A percentile compares a stretch with the other conserved stretches of the same genome.
These are phyloP conservation scores for Saccostrea cuccullata DNA, from an alignment of 1,140 invertebrate genomes.

Conservation along the genomic window DNA sequence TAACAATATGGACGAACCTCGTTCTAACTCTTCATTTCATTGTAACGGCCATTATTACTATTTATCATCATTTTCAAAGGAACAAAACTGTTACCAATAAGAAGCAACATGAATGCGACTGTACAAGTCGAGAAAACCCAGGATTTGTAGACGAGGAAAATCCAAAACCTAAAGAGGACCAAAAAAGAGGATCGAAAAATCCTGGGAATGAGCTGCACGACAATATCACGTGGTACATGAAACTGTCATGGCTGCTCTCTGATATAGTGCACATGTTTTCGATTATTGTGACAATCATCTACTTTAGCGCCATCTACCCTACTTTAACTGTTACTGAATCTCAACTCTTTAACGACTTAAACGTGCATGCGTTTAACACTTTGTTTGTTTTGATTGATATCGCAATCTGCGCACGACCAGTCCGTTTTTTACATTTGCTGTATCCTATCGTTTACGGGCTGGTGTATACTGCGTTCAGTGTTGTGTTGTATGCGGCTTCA, in stretches of 20 bases:
- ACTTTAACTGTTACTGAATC: background rate
- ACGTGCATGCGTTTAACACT: constrained; percentile 65
- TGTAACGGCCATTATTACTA: constrained; percentile 45
- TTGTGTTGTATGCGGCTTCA: constrained; percentile 64
- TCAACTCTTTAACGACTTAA: constrained; percentile 49
- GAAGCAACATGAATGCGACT: background rate
- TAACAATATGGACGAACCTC: constrained; percentile 70
- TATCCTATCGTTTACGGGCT: constrained; percentile 63
- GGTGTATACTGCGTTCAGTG: constrained; percentile 63
- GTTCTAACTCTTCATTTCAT: constrained; percentile 60
- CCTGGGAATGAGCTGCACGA: background rate
- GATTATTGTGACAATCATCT: constrained; percentile 59
- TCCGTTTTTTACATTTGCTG: constrained; percentile 66
- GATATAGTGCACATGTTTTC: constrained; percentile 49
- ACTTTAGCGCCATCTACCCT: constrained; percentile 52
- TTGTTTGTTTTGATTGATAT: constrained; percentile 68
- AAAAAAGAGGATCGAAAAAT: background rate
- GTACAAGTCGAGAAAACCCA: background rate
- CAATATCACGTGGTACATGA: constrained; percentile 59
- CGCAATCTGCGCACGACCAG: constrained; percentile 59
- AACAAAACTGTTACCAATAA: background rate
- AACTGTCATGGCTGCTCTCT: constrained; percentile 60
- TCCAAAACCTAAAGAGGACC: no score
- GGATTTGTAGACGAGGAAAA: background rate
- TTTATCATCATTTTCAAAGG: constrained; percentile 35